Percentiles rank a stretch among this genome's conserved stretches.
Conservation (phyloP, 2,113 vertebrate species). For the Cichladusa arquata region DNA sequence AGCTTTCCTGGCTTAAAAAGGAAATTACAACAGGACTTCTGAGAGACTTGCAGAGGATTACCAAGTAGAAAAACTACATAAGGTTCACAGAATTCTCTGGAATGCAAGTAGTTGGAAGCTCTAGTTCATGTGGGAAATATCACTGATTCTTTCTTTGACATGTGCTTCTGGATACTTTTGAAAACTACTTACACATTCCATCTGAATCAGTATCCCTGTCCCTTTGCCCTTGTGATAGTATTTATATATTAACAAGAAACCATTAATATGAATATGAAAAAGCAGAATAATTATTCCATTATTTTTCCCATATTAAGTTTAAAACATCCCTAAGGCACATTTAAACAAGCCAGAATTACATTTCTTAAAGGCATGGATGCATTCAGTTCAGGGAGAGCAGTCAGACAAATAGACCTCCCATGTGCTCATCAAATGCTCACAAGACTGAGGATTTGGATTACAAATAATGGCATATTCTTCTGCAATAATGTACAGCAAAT, state of each 20-base stretch:
- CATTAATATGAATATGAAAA: not conserved
- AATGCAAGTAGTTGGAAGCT: not conserved
- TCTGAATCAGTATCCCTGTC: not conserved
- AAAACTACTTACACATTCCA: not conserved
- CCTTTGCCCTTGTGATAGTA: not conserved
- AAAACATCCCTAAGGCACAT: not conserved
- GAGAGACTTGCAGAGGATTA: not conserved
- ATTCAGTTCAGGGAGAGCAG: not conserved
- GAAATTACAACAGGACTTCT: not conserved
- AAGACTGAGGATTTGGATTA: not conserved
- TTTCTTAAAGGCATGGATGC: not conserved
- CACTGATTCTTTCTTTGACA: not conserved
- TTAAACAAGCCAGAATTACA: not conserved
- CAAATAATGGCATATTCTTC: not conserved
- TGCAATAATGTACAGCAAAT: not conserved
- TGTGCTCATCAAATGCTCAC: not conserved
- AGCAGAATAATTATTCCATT: not conserved
- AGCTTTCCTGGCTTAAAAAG: not conserved
- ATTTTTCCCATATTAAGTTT: not conserved
- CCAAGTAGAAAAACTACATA: not conserved
- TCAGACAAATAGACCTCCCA: not conserved
- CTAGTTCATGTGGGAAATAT: not conserved
- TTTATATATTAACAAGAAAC: not conserved
- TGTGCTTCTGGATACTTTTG: not conserved
- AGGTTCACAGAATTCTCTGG: not conserved